Evolutionary conservation across 2,113 vertebrate genomes (phyloP).

Genomic region (Mola mola): DNA sequence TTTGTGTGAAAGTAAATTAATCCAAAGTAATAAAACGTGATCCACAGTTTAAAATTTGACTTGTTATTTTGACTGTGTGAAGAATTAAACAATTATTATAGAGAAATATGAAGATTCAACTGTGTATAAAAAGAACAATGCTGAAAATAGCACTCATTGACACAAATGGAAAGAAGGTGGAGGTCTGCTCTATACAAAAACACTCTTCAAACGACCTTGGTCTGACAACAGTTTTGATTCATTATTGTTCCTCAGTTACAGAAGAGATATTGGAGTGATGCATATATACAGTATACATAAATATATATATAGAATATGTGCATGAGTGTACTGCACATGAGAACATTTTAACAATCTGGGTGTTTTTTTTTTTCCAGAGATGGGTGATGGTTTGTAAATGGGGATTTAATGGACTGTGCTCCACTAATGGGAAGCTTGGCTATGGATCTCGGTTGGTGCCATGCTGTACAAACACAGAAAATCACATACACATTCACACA

Average conservation of each 20-base stretch:
- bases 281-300: slow-evolving; percentile 9
- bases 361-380: slow-evolving; percentile 33
- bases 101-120: background rate
- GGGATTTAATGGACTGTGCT: slow-evolving; percentile 72
- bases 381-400: slow-evolving; percentile 61
- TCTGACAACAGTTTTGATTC: slow-evolving; percentile 32
- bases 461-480: slow-evolving; percentile 51
- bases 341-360: slow-evolving; percentile 37
- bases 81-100: background rate
- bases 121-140: background rate
- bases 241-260: slow-evolving; percentile 40
- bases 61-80: background rate
- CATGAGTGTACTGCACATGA: slow-evolving; percentile 8
- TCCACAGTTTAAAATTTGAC: background rate
- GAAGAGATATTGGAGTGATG: slow-evolving; percentile 25
- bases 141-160: background rate
- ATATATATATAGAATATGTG: no score
- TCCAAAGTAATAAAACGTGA: background rate
- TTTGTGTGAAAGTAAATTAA: no score
- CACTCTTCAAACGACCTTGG: slow-evolving; percentile 47
- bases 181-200: slow-evolving; percentile 26
- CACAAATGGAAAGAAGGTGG: slow-evolving; percentile 17
- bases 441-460: slow-evolving; percentile 57
- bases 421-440: slow-evolving; percentile 75
- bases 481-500: slow-evolving; percentile 7